Conservation (phyloP, 2,797 vertebrate species). For the Sphenodon punctatus region DNA sequence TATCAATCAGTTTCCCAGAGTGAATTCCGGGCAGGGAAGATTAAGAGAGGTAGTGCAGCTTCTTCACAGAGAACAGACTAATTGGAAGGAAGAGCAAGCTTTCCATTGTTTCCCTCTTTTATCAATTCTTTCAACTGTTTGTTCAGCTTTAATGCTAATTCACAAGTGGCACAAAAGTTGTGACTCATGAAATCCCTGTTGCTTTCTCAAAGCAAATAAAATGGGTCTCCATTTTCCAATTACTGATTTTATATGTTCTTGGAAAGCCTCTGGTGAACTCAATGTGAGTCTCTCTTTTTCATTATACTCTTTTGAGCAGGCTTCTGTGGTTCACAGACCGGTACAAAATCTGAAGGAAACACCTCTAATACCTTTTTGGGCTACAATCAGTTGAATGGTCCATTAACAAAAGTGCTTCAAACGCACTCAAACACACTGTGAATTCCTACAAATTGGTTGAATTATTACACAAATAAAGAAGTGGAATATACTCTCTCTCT, state of each 20-base stretch:
- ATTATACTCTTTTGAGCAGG: neutral
- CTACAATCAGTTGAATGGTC: neutral
- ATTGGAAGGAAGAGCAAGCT: slow-evolving; percentile 21
- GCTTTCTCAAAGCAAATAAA: neutral
- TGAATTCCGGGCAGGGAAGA: slow-evolving; percentile 40
- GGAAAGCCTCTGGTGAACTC: neutral
- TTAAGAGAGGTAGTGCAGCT: slow-evolving; percentile 8
- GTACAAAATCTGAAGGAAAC: neutral
- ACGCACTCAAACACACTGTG: neutral
- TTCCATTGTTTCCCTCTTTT: slow-evolving; percentile 3
- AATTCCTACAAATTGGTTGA: neutral
- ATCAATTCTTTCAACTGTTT: neutral
- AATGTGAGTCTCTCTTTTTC: rapidly evolving
- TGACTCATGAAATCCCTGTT: neutral
- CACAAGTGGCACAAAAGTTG: neutral
- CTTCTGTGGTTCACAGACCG: neutral
- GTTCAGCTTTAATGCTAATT: slow-evolving; percentile 8
- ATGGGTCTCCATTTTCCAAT: neutral
- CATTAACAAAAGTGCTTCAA: neutral
- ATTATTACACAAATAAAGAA: neutral
- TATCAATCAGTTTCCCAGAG: slow-evolving; percentile 42
- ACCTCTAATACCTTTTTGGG: neutral
- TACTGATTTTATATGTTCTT: neutral
- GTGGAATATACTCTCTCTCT: neutral
- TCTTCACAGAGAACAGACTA: slow-evolving; percentile 1